phyloP scores from a whole-genome alignment of 2,113 vertebrate species.

The Ammodytes dubius region DNA sequence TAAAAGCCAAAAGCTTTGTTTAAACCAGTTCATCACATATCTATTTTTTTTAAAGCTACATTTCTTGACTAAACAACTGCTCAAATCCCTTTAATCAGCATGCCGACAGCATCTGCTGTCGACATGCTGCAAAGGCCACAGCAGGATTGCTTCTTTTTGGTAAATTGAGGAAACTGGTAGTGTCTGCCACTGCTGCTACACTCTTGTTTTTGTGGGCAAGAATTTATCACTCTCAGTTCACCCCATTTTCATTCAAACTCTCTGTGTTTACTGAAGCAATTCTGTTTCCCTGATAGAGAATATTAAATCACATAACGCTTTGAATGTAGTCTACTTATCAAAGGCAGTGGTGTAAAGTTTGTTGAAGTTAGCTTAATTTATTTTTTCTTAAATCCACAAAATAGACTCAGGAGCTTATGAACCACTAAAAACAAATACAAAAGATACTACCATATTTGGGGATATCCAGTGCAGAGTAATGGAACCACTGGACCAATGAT shows the following conservation, averaged over 20 bases:
- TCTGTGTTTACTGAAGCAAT: background rate
- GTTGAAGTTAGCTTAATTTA: background rate
- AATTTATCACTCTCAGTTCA: constrained; percentile 51
- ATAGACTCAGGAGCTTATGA: constrained; percentile 15
- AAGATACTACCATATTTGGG: background rate
- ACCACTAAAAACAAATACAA: constrained; percentile 2
- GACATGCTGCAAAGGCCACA: constrained; percentile 47
- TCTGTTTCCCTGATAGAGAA: background rate
- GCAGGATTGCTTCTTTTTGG: constrained; percentile 57
- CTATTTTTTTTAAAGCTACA: background rate
- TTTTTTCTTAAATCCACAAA: constrained; percentile 13
- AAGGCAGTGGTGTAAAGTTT: background rate
- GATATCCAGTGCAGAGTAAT: background rate
- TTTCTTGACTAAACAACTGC: constrained; percentile 37
- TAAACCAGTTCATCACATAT: background rate
- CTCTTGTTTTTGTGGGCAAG: constrained; percentile 24
- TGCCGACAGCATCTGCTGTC: constrained; percentile 59
- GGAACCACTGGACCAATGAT: constrained; percentile 8
- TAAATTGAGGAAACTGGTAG: constrained; percentile 41
- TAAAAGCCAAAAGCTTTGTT: constrained; percentile 18
- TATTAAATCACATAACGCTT: constrained; percentile 9
- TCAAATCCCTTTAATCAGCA: constrained; percentile 69
- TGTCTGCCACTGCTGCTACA: constrained; percentile 55
- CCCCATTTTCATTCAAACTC: constrained; percentile 24
- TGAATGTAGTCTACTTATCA: background rate